A percentile compares a stretch with the other conserved stretches of the same genome.
Evolutionary conservation across 2,888 invertebrate genomes (phyloP).

Genomic region (Embidobia sp.): DNA sequence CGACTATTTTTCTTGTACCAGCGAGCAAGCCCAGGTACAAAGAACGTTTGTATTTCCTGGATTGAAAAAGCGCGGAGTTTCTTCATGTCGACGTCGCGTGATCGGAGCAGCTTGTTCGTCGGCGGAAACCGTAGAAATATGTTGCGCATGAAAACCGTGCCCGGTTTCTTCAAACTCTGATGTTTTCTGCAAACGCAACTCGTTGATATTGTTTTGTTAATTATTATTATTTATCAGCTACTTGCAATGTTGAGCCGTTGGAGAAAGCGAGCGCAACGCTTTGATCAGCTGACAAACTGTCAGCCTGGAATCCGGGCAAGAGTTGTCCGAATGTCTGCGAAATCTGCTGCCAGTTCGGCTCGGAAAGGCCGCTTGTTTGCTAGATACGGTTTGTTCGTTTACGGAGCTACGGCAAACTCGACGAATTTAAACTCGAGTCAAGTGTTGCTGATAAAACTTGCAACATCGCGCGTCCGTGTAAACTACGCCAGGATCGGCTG

Average conservation of each 20-base stretch:
- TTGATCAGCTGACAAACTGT: no score
- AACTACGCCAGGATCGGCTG: no score
- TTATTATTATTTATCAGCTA: no score
- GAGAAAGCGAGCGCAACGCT: no score
- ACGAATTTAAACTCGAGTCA: constrained; percentile 75
- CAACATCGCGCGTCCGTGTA: constrained; percentile 68
- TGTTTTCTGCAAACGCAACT: constrained; percentile 26
- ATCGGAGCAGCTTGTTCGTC: constrained; percentile 59
- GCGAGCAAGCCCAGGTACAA: constrained; percentile 53
- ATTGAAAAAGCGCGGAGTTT: constrained; percentile 54
- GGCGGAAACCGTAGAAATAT: constrained; percentile 58
- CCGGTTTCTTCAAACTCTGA: constrained; percentile 37
- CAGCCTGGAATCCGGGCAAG: no score
- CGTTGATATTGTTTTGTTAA: no score
- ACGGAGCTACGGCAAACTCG: constrained; percentile 66
- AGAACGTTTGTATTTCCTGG: constrained; percentile 62
- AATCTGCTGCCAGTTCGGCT: no score
- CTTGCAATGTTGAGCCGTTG: no score
- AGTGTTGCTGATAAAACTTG: constrained; percentile 75
- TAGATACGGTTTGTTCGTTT: constrained; percentile 60
- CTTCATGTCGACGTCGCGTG: constrained; percentile 62
- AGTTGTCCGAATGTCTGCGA: no score
- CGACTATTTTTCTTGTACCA: constrained; percentile 57
- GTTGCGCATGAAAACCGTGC: constrained; percentile 41
- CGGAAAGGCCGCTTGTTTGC: constrained; percentile 68